Conservation (phyloP, 2,113 vertebrate species). For the Apteryx owenii region DNA sequence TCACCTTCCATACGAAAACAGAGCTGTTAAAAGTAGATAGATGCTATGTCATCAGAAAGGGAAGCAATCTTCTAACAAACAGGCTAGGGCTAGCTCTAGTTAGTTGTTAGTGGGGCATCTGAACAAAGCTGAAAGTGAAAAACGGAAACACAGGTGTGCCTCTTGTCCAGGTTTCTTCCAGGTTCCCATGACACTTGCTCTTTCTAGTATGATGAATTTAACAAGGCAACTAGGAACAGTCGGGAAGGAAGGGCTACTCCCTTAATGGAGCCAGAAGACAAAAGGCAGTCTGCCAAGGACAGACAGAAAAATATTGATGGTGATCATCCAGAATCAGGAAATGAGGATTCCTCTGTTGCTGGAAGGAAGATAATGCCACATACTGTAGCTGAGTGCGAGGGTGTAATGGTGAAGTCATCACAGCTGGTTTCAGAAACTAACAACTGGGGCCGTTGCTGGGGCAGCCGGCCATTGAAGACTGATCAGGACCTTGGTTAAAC, state of each 20-base stretch:
- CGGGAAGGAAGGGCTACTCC: slow-evolving; percentile 35
- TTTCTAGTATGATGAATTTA: slow-evolving; percentile 24
- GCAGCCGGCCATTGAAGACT: background rate
- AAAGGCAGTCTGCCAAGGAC: slow-evolving; percentile 54
- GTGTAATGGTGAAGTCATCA: background rate
- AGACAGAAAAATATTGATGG: slow-evolving; percentile 44
- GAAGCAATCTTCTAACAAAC: background rate
- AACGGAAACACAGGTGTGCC: background rate
- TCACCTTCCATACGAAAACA: background rate
- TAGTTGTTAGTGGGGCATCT: background rate
- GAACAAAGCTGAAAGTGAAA: background rate
- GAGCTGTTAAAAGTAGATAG: background rate
- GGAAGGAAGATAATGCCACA: slow-evolving; percentile 14
- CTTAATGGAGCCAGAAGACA: slow-evolving; percentile 8
- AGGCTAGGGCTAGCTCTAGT: background rate
- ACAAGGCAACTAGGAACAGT: slow-evolving; percentile 38
- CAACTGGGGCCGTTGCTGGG: background rate
- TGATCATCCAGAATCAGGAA: slow-evolving; percentile 35
- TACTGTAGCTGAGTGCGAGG: background rate
- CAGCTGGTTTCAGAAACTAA: background rate
- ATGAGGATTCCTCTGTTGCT: slow-evolving; percentile 24
- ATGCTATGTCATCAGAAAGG: background rate
- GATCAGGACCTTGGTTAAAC: background rate
- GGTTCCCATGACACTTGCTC: background rate
- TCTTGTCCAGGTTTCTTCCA: background rate